Base-by-base conservation (phyloP, 2,888 invertebrate species). In the Acanthosoma haemorrhoidale region DNA sequence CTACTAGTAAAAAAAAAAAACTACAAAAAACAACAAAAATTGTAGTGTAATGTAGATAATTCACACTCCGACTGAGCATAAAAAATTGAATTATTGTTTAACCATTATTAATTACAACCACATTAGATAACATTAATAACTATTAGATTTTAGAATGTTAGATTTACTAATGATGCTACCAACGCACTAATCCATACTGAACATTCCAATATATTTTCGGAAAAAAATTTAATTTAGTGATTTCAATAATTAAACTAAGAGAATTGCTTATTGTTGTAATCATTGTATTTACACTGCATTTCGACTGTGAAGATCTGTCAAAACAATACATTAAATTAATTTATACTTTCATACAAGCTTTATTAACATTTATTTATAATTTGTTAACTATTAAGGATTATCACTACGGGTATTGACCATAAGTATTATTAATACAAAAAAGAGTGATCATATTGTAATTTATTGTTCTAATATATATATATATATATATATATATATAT, bases 401-500 rank as follows among this genome's bases (percentile, higher is more conserved):
- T 61, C 16, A 39, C 39, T 67, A 67, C 67, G 67, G 67, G 67
- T 67, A 67, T 67, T 67, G 67, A 57, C 67, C 57, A 51, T 67
- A 67, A 67, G 67, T 57, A 67, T 67, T 67, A 67, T 67, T 64
- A 29, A 32, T 16, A 15, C n/a, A 31, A 31, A 67, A 51, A 51
- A 43, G 57, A 67, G 67, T 67, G 43, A 67, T 67, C 57, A 29
- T 57, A 67, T 67, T 67, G 67, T 32, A 67, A 67, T 51, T 67
- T 57, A 9, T 67, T 41, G 64, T 16, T 64, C 41, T 29, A 64
- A 39, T 25, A 39, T 29, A 67, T 32, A 67, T 51, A 32, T 51
- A n/a, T 32, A 34, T 60, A 36, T 34, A n/a, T 11, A 36, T 9
- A 11, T 11, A 11, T 9, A 34, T 60, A 31, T 60, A 60, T 13